Base-by-base conservation (phyloP, 2,888 invertebrate species). In the Leucophora obtusa region DNA sequence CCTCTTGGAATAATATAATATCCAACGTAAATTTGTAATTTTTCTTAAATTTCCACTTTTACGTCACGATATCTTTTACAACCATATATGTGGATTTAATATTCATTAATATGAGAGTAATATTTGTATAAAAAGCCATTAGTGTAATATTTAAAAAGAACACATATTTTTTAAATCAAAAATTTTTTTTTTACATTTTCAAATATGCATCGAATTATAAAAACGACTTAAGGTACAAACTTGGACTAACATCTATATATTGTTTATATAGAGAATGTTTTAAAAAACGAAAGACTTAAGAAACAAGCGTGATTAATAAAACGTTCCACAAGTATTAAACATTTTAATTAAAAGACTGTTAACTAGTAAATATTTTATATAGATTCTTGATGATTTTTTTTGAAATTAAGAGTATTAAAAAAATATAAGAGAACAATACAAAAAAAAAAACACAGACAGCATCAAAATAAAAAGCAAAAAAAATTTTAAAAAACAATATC, bases 271-370 rank as follows among this genome's bases (percentile, higher is more conserved):
- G 18, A 35, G 2, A 10, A 6, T 28, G 7, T 28, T 24, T 15
- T 17, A n/a, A 9, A 17, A 63, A 72, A 54, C 77, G 59, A 73
- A 81, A 77, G 74, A 77, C 72, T 74, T 75, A 79, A 74, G 68
- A 59, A 35, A 65, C 66, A n/a, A 79, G 72, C 66, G n/a, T 58
- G 51, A 56, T 63, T 43, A 17, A 21, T 28, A 54, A 21, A 53
- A 38, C 2, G 43, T 6, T 47, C n/a, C n/a, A 47, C 17, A 38
- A 54, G 43, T 56, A 43, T 56, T 24, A 47, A 33, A 18, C 24
- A 58, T 70, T 63, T 62, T 9, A 65, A 70, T 18, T 35, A 69
- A 69, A 72, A 69, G 63, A 72, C 53, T 43, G 51, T 33, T 63
- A 62, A 60, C 50, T 78, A 47, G 38, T 62, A 62, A 63, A 63